These are phyloP conservation scores for Geophilus truncorum DNA, from an alignment of 2,888 invertebrate species.

Conservation along the genomic window DNA sequence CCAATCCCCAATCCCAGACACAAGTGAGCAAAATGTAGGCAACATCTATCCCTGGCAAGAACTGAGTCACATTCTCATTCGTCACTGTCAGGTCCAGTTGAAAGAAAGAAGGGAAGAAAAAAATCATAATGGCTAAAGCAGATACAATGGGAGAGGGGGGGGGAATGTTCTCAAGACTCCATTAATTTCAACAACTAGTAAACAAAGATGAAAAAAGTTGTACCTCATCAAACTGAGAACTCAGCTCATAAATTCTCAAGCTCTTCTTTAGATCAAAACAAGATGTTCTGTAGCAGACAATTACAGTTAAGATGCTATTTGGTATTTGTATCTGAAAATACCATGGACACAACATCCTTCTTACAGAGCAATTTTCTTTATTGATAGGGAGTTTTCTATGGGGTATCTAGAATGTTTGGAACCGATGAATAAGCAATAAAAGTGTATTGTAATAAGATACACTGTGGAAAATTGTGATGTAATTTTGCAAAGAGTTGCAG, in stretches of 20 bases:
- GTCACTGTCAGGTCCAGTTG: not conserved
- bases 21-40: not conserved
- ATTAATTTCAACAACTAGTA: not conserved
- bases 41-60: constrained; percentile 35
- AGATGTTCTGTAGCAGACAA: not conserved
- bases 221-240: not conserved
- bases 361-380: no score
- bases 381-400: no score
- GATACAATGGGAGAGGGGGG: no score
- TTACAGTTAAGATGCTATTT: not conserved
- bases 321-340: no score
- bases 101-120: not conserved
- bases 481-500: no score
- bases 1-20: not conserved
- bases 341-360: no score
- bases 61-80: not conserved
- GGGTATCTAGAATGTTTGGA: no score
- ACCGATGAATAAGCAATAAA: no score
- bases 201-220: not conserved
- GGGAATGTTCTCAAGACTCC: not conserved
- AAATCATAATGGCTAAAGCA: not conserved
- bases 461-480: no score
- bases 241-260: not conserved
- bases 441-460: no score
- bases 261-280: not conserved